Evolutionary conservation across 2,113 vertebrate species (phyloP).

Genomic region (Phrynocephalus versicolor): DNA sequence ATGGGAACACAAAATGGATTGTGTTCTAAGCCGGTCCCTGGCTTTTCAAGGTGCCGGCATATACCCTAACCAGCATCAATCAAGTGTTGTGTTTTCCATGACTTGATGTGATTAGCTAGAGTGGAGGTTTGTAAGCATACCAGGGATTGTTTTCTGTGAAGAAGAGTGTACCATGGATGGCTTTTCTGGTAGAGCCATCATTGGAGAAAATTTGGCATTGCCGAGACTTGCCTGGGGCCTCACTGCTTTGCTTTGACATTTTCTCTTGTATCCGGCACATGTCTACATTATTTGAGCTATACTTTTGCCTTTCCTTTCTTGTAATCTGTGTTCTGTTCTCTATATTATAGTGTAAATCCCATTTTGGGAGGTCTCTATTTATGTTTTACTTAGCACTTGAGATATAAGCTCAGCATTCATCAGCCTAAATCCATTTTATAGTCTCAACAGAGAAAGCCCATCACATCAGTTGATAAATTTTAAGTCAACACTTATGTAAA

Average conservation of each 20-base stretch:
- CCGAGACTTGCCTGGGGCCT: not conserved
- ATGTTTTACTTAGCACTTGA: not conserved
- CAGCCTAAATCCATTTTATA: not conserved
- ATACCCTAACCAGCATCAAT: not conserved
- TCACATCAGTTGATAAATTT: no score
- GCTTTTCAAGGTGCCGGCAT: not conserved
- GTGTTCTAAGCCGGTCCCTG: not conserved
- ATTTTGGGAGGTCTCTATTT: not conserved
- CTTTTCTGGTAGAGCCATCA: not conserved
- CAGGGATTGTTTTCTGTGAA: not conserved
- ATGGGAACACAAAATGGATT: not conserved
- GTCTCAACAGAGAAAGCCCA: not conserved
- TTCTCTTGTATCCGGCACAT: not conserved
- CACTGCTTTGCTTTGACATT: not conserved
- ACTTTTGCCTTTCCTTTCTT: not conserved
- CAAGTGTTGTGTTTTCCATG: not conserved
- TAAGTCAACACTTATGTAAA: no score
- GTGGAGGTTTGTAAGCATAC: not conserved
- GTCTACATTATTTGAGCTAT: not conserved
- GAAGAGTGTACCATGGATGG: no score
- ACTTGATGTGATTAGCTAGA: not conserved
- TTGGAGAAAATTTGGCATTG: not conserved
- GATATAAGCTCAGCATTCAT: not conserved
- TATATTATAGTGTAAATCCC: not conserved
- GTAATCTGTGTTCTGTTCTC: not conserved